Conservation (phyloP, 1,140 invertebrate species). For the Planococcus citri region DNA sequence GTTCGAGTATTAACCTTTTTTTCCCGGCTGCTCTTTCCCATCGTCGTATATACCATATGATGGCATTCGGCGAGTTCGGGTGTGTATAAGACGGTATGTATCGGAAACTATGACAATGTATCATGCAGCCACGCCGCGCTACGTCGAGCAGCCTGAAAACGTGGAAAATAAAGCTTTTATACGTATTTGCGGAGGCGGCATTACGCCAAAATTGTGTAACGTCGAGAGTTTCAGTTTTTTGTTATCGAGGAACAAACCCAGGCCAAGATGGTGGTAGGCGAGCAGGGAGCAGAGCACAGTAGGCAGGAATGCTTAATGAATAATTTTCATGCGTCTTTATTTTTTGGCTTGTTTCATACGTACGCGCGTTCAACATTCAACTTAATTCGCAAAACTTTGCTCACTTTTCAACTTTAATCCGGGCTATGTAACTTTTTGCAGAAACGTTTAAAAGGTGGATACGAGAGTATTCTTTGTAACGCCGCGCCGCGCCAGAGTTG, state of each 20-base stretch:
- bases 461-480: too few species aligned
- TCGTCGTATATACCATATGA: background rate
- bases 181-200: background rate
- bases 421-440: background rate
- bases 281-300: too few species aligned
- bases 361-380: too few species aligned
- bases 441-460: background rate
- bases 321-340: background rate
- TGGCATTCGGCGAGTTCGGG: background rate
- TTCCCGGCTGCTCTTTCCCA: background rate
- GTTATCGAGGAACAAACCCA: background rate
- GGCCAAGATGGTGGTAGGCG: too few species aligned
- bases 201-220: background rate
- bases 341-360: too few species aligned
- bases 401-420: background rate
- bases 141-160: too few species aligned
- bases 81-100: background rate
- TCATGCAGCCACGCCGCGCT: background rate
- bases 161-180: too few species aligned
- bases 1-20: background rate
- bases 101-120: background rate
- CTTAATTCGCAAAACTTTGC: too few species aligned
- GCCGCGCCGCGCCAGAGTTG: background rate
- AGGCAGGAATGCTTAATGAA: background rate
- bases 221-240: background rate